Percentiles rank a stretch among this genome's conserved stretches.
These are phyloP conservation scores for Sitta europaea DNA, from an alignment of 2,113 vertebrate genomes.

Conservation along the genomic window DNA sequence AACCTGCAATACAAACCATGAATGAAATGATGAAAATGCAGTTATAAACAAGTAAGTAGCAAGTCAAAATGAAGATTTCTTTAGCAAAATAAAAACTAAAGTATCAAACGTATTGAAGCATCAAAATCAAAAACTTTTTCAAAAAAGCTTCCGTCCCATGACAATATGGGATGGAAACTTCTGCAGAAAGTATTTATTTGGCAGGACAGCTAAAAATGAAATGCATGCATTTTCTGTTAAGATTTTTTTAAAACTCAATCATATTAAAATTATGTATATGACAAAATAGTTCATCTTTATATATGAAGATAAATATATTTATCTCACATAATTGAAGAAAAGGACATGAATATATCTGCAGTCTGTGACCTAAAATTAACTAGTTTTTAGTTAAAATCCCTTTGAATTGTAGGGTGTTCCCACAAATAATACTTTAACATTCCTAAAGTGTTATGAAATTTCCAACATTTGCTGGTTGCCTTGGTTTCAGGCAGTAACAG, in stretches of 20 bases:
- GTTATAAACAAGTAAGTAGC: not conserved
- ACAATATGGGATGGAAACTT: not conserved
- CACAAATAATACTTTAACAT: constrained; percentile 27
- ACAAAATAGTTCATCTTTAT: not conserved
- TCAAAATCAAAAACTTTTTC: not conserved
- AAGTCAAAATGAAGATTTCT: not conserved
- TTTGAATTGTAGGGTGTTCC: not conserved
- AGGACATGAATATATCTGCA: not conserved
- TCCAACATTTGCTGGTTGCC: constrained; percentile 23
- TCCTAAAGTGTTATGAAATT: constrained; percentile 32
- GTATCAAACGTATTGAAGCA: not conserved
- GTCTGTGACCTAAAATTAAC: not conserved
- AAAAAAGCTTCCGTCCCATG: not conserved
- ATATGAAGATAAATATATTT: not conserved
- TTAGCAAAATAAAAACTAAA: not conserved
- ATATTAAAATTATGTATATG: not conserved
- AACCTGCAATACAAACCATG: not conserved
- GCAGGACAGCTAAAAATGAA: not conserved
- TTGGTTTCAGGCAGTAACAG: constrained; percentile 28
- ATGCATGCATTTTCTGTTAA: not conserved
- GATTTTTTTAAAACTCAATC: not conserved
- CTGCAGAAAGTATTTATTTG: not conserved
- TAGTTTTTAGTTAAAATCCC: not conserved
- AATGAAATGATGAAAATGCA: accelerated
- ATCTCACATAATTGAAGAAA: not conserved